phyloP scores from a whole-genome alignment of 2,797 vertebrate genomes.

The Gymnocypris eckloni region DNA sequence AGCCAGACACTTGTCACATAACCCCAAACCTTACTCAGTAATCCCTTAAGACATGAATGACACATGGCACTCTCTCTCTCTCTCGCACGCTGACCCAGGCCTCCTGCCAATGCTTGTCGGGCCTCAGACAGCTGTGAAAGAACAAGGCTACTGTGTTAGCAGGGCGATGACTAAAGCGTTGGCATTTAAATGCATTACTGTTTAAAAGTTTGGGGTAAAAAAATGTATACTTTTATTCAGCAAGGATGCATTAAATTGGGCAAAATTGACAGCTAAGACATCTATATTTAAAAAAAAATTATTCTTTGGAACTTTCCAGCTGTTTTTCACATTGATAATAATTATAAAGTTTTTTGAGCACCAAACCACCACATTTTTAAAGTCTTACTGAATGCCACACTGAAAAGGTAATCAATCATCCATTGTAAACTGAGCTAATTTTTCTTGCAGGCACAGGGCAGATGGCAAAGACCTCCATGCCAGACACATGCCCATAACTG shows the following conservation, averaged over 20 bases:
- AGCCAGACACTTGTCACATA: conserved; percentile 32
- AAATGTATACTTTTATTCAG: not conserved
- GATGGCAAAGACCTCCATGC: too few relatives aligned
- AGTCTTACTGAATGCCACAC: too few relatives aligned
- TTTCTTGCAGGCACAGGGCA: too few relatives aligned
- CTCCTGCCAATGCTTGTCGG: not conserved
- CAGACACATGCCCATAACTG: too few relatives aligned
- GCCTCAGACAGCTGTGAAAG: conserved; percentile 25
- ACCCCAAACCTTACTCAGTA: conserved; percentile 29
- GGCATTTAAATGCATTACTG: not conserved
- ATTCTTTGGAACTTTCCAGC: too few relatives aligned
- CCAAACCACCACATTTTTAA: too few relatives aligned
- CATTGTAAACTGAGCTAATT: too few relatives aligned
- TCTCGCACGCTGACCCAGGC: conserved; percentile 22
- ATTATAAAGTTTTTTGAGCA: not conserved
- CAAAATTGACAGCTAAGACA: not conserved
- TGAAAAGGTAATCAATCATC: too few relatives aligned
- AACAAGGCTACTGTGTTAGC: conserved; percentile 43
- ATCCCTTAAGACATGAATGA: conserved; percentile 38
- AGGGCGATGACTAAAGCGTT: conserved; percentile 18
- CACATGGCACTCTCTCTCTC: not conserved
- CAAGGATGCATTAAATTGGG: not conserved
- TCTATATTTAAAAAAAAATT: not conserved
- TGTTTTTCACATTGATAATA: not conserved
- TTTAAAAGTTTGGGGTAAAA: not conserved